Evolutionary conservation across 1,140 invertebrate genomes (phyloP), one percentile per base, ranked within the genome.

Genomic region (Helicoverpa armigera): DNA sequence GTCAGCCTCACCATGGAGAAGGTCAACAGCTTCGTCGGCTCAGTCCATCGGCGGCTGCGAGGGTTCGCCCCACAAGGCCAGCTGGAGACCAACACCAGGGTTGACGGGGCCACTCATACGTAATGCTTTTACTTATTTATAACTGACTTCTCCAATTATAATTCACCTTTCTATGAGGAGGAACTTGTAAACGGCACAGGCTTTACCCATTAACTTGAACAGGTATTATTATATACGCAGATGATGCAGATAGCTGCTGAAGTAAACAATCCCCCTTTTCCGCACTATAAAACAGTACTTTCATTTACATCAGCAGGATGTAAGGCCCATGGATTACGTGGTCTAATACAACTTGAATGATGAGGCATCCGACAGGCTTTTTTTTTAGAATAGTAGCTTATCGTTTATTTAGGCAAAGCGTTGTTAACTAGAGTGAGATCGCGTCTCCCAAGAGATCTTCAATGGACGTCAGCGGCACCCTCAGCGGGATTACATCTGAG

Each of bases 381-480:
- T 10, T 23, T 3, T 23, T 29, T 61, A 31, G 60, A 14, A 16
- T 67, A 18, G 5, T n/a, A 18, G 16, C 10, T 18, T 11, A 53
- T 75, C 60, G 81, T 83, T 80, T 75, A 88, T 89, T 85, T 88
- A 91, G 90, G 85, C 69, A 70, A 80, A 69, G 60, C 60, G 60
- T 89, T 92, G 80, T 85, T 81, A 72, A 86, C 91, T 92, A 94
- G 92, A 94, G 92, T 91, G 89, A 83, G 79, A 87, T 83, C 81
- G 77, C 77, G 73, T 51, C 79, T 69, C 67, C 82, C 16, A 85
- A 86, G 83, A 70, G 58, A 43, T 81, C 85, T 9, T 85, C 86
- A 80, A 56, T 84, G 85, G 86, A 85, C 43, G 80, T 86, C 85
- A 60, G 81, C 77, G 70, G 70, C 14, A 70, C 74, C 18, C 48